Evolutionary conservation across 2,797 vertebrate genomes (phyloP).

Genomic region (Enteromius anoplus): DNA sequence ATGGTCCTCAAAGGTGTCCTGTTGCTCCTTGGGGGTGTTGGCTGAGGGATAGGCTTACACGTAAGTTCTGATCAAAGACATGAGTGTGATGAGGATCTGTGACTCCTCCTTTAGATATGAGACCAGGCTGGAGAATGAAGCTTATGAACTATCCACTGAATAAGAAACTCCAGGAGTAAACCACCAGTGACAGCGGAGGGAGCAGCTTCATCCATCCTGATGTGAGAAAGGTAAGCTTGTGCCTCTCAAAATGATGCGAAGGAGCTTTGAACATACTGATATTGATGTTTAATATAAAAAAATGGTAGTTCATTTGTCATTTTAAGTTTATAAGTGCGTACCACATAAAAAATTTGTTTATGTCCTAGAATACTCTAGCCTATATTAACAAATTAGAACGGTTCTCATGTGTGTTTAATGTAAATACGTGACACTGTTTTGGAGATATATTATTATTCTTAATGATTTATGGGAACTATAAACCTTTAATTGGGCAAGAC

Average conservation of each 20-base stretch:
- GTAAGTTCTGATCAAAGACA: constrained; percentile 61
- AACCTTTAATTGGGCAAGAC: constrained; percentile 12
- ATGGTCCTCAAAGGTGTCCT: constrained; percentile 61
- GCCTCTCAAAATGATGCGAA: background rate
- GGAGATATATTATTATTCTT: background rate
- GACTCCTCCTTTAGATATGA: constrained; percentile 70
- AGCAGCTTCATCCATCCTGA: background rate
- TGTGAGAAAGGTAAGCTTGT: constrained; percentile 39
- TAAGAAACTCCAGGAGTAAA: constrained; percentile 54
- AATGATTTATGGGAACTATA: background rate
- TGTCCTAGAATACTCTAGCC: background rate
- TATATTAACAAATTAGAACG: background rate
- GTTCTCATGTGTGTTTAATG: background rate
- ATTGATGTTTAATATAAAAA: background rate
- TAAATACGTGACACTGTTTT: background rate
- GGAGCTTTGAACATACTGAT: background rate
- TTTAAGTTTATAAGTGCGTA: background rate
- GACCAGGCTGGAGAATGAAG: constrained; percentile 54
- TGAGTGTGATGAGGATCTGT: constrained; percentile 48
- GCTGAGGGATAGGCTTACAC: constrained; percentile 70
- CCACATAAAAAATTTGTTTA: background rate
- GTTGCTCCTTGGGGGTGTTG: constrained; percentile 56
- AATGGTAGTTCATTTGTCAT: background rate
- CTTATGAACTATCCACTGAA: constrained; percentile 56
- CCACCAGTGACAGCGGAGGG: constrained; percentile 15